Conservation (phyloP, 1,140 invertebrate species). For the Mylabris phalerata region DNA sequence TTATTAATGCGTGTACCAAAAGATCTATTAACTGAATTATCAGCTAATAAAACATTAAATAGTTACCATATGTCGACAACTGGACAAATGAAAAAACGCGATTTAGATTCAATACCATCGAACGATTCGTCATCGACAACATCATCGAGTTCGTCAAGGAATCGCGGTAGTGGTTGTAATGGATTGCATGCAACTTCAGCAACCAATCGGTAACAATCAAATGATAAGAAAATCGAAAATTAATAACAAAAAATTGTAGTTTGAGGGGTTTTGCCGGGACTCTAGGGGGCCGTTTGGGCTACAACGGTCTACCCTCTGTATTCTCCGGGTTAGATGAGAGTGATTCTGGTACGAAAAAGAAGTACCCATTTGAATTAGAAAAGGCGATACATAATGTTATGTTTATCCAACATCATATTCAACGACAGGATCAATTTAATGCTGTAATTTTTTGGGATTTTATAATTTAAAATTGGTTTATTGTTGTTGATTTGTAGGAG, state of each 20-base stretch:
- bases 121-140: slow-evolving; percentile 68
- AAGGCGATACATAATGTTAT: slow-evolving; percentile 91
- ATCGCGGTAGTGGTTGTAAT: slow-evolving; percentile 61
- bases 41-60: slow-evolving; percentile 63
- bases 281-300: slow-evolving; percentile 55
- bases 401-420: slow-evolving; percentile 92
- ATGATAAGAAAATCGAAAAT: background rate
- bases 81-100: slow-evolving; percentile 43
- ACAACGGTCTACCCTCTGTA: slow-evolving; percentile 72
- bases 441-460: slow-evolving; percentile 55
- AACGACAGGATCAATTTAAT: slow-evolving; percentile 87
- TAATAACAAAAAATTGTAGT: slow-evolving; percentile 41
- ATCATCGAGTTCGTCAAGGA: slow-evolving; percentile 47
- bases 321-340: slow-evolving; percentile 76
- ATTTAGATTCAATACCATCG: slow-evolving; percentile 59
- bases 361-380: slow-evolving; percentile 85
- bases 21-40: slow-evolving; percentile 68
- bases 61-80: slow-evolving; percentile 40
- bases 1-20: slow-evolving; percentile 81
- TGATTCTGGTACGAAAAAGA: slow-evolving; percentile 70
- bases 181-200: slow-evolving; percentile 66
- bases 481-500: slow-evolving; percentile 55
- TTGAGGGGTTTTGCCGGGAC: slow-evolving; percentile 64
- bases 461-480: background rate
- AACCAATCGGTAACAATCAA: slow-evolving; percentile 54